A percentile compares a stretch with the other conserved stretches of the same genome.
Conservation (phyloP, 2,888 invertebrate species). For the Cyclophora punctaria region DNA sequence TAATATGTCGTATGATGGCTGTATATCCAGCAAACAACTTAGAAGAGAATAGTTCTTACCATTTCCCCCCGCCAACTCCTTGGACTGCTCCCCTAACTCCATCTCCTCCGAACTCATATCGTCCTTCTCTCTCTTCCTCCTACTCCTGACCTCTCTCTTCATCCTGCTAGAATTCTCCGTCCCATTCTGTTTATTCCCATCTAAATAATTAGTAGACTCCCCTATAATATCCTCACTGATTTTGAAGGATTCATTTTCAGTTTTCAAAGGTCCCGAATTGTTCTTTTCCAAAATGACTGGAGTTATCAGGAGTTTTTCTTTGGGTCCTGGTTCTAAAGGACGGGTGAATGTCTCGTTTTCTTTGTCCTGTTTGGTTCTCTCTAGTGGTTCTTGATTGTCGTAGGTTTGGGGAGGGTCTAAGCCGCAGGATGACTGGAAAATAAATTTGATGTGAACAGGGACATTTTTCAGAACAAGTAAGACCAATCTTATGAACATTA, state of each 20-base stretch:
- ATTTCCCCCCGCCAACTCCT: conserved; percentile 30
- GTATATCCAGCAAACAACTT: no score
- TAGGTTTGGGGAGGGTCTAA: conserved; percentile 55
- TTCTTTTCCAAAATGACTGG: conserved; percentile 48
- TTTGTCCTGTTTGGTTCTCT: conserved; percentile 47
- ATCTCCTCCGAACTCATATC: conserved; percentile 49
- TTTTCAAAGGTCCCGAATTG: conserved; percentile 39
- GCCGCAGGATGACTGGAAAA: conserved; percentile 53
- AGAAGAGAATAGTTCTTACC: conserved; percentile 24
- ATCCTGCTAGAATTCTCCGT: conserved; percentile 33
- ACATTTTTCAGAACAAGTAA: no score
- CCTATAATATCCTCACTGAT: conserved; percentile 45
- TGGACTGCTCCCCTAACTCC: conserved; percentile 38
- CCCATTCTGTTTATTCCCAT: conserved; percentile 42
- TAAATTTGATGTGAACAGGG: background rate
- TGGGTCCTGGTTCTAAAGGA: conserved; percentile 34
- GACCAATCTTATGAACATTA: no score
- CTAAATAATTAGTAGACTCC: conserved; percentile 41
- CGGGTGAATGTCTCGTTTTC: conserved; percentile 50
- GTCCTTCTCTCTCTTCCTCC: conserved; percentile 31
- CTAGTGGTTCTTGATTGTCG: conserved; percentile 57
- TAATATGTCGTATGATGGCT: no score
- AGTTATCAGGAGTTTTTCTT: conserved; percentile 45
- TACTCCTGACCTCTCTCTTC: conserved; percentile 37
- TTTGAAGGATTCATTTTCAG: conserved; percentile 45